Base-by-base conservation (phyloP, 2,888 invertebrate genomes). In the Baccha elongata region DNA sequence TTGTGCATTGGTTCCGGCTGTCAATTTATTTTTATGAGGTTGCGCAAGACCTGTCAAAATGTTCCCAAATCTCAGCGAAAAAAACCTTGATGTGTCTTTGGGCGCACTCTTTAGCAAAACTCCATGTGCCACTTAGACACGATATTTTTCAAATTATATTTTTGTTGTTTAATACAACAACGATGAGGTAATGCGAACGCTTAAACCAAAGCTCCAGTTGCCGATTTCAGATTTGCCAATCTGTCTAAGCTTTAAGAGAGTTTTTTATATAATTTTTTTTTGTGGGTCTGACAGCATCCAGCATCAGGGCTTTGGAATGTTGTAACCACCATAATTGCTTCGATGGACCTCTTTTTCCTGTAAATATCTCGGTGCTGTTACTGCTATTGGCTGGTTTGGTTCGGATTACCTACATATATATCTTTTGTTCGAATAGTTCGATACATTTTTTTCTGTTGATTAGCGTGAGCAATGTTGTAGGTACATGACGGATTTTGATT, bases 151-250 rank as follows among this genome's bases (percentile, higher is more conserved):
- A 0, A n/a, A 4, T 21, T 58, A 6, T 32, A 69, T 69, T 64
- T 42, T 29, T 69, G 29, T 7, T 40, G 42, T 72, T 78, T 72
- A 55, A 64, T 55, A 69, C 15, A 11, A 35, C n/a, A 10, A 40
- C 8, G 52, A 5, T 11, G 15, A 53, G 13, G 37, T 11, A 8
- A 4, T 19, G n/a, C 37, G 26, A 15, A 11, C 32, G 0, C 32
- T 48, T 13, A 11, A 5, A 3, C 44, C 26, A 19, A 35, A 26
- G 71, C 69, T 76, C 76, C 44, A 81, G 76, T 76, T 81, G 81
- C 67, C 81, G 72, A 81, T 81, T 71, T 81, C 15, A 48, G 65
- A 81, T 81, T 81, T 81, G 76, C 67, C 81, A 76, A 72, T 76
- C 17, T 58, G 65, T 62, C 67, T 64, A 21, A n/a, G 21, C 46